Percentiles rank a stretch among this genome's conserved stretches.
Conservation (phyloP, 2,113 vertebrate species). For the Psammodynastes pulverulentus region DNA sequence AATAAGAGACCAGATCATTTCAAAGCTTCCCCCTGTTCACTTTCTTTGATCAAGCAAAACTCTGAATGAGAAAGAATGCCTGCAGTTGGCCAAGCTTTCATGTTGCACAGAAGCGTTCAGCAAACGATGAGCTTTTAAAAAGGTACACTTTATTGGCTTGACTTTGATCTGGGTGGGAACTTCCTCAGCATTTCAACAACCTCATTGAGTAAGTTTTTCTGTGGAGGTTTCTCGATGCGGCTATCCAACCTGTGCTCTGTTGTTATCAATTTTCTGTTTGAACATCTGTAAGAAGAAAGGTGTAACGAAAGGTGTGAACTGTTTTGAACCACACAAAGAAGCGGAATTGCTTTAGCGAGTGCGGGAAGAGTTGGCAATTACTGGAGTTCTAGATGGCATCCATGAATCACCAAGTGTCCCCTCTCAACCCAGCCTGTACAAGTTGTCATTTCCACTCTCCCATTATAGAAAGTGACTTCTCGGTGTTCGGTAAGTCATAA, state of each 20-base stretch:
- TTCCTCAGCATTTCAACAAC: not conserved
- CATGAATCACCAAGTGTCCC: not conserved
- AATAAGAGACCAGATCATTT: not conserved
- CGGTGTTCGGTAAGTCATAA: not conserved
- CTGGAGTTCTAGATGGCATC: not conserved
- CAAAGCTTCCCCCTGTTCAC: not conserved
- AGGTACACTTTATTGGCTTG: not conserved
- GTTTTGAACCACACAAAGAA: not conserved
- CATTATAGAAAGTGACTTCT: not conserved
- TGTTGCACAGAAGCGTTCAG: not conserved
- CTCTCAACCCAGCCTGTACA: not conserved
- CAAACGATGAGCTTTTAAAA: not conserved
- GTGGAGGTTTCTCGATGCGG: not conserved
- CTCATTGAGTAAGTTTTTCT: not conserved
- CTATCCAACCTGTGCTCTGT: not conserved
- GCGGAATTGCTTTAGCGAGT: not conserved
- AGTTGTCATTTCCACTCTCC: not conserved
- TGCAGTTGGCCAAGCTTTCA: not conserved
- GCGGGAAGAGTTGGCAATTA: not conserved
- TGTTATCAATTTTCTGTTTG: not conserved
- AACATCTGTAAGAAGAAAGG: not conserved
- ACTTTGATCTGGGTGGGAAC: not conserved
- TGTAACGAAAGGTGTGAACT: not conserved
- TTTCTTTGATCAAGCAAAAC: not conserved
- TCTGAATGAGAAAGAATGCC: not conserved